Percentiles rank a stretch among this genome's conserved stretches.
Conservation (phyloP, 2,113 vertebrate species). For the Protomyctophum bolini region DNA sequence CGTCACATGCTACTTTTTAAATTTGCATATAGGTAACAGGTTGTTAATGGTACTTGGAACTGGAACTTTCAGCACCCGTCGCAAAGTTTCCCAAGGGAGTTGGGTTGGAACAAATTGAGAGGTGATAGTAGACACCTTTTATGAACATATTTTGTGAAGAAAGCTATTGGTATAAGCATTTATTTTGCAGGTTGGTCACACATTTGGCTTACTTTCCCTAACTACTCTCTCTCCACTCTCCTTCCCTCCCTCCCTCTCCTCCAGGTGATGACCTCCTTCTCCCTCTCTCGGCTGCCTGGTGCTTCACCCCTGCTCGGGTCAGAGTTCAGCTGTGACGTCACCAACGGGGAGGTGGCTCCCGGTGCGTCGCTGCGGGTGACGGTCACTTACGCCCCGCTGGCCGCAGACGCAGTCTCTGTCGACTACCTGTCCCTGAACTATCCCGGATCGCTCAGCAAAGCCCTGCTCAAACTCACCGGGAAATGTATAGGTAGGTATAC, state of each 20-base stretch:
- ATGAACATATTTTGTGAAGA: too few species aligned
- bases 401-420: conserved; percentile 77
- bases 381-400: conserved; percentile 81
- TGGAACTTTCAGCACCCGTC: too few species aligned
- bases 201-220: background rate
- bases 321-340: conserved; percentile 80
- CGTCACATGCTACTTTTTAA: too few species aligned
- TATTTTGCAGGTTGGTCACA: too few species aligned
- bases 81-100: too few species aligned
- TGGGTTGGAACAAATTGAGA: too few species aligned
- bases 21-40: too few species aligned
- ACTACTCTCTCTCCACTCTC: background rate
- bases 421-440: conserved; percentile 84
- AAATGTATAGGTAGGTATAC: conserved; percentile 81
- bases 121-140: too few species aligned
- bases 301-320: conserved; percentile 54
- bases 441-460: conserved; percentile 73
- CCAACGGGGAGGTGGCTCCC: conserved; percentile 70
- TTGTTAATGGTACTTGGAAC: too few species aligned
- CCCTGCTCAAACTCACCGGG: conserved; percentile 85
- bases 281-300: conserved; percentile 68
- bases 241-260: conserved; percentile 2
- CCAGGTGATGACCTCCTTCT: conserved; percentile 86
- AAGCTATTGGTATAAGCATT: too few species aligned
- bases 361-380: conserved; percentile 69